These are phyloP conservation scores for Tautogolabrus adspersus DNA, from an alignment of 2,113 vertebrate species.

Conservation along the genomic window DNA sequence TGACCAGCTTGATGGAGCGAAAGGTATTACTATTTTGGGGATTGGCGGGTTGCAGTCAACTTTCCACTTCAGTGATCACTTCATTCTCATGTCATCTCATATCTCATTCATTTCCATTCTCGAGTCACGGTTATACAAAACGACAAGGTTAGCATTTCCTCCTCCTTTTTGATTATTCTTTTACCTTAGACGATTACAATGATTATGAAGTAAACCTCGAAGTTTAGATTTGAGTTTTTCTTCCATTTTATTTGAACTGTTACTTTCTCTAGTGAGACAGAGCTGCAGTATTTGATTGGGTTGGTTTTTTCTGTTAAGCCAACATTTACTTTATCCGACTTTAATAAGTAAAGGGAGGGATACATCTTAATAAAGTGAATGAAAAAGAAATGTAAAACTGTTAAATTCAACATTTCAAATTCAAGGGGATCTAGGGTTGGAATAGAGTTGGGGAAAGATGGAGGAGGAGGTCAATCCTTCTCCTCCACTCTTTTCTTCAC, in stretches of 20 bases:
- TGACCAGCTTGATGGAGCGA: neutral
- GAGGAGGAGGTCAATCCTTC: slow-evolving; percentile 30
- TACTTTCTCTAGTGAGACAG: slow-evolving; percentile 35
- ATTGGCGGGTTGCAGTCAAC: neutral
- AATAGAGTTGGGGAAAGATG: slow-evolving; percentile 52
- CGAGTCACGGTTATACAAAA: slow-evolving; percentile 18
- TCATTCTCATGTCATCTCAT: slow-evolving; percentile 10
- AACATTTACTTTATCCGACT: slow-evolving; percentile 40
- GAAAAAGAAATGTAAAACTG: slow-evolving; percentile 3
- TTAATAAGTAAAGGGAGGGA: slow-evolving; percentile 22
- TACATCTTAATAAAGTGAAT: slow-evolving; percentile 4
- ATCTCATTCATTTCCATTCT: slow-evolving; percentile 22
- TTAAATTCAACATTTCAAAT: neutral
- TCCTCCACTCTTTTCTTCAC: slow-evolving; percentile 60
- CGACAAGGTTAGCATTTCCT: slow-evolving; percentile 91
- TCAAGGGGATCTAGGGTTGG: slow-evolving; percentile 18
- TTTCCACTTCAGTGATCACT: neutral
- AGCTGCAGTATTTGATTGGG: slow-evolving; percentile 47
- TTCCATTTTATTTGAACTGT: slow-evolving; percentile 36
- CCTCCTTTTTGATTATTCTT: slow-evolving; percentile 40
- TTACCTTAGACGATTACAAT: neutral
- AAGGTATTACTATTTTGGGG: neutral
- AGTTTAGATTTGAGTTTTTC: neutral
- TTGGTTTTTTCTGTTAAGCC: slow-evolving; percentile 49
- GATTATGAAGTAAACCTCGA: slow-evolving; percentile 18